Percentiles rank a stretch among this genome's conserved stretches.
Conservation (phyloP, 1,140 invertebrate species). For the Lordiphosa collinella region DNA sequence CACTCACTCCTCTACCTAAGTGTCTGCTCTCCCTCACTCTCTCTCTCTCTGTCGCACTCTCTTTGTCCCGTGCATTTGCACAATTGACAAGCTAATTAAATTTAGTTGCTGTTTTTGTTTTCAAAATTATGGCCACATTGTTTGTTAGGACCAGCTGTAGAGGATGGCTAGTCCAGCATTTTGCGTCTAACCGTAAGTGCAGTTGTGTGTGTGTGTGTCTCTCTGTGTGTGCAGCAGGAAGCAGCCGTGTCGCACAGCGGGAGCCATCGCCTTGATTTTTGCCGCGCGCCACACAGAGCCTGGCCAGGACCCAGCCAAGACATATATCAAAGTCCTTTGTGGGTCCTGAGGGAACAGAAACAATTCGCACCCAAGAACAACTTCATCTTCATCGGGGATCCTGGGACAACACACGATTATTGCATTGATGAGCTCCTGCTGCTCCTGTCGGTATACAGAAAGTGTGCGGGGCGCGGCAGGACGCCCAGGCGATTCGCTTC, state of each 20-base stretch:
- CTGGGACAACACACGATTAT: slow-evolving; percentile 65
- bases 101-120: slow-evolving; percentile 42
- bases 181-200: slow-evolving; percentile 55
- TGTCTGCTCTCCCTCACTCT: not conserved
- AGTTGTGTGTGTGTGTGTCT: slow-evolving; percentile 21
- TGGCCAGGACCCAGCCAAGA: slow-evolving; percentile 17
- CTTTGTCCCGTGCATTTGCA: slow-evolving; percentile 11
- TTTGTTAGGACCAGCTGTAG: slow-evolving; percentile 16
- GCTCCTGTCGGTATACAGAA: slow-evolving; percentile 67
- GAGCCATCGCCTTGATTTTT: slow-evolving; percentile 64
- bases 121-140: slow-evolving; percentile 68
- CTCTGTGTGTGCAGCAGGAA: slow-evolving; percentile 42
- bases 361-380: slow-evolving; percentile 63
- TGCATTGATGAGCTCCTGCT: slow-evolving; percentile 79
- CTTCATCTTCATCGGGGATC: slow-evolving; percentile 44
- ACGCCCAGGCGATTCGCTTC: slow-evolving; percentile 60
- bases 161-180: not conserved
- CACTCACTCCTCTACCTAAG: not conserved
- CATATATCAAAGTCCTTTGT: slow-evolving; percentile 60
- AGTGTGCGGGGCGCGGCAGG: slow-evolving; percentile 50
- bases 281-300: slow-evolving; percentile 52
- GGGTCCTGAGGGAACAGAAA: slow-evolving; percentile 42
- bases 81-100: slow-evolving; percentile 74
- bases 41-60: not conserved
- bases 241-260: slow-evolving; percentile 65